phyloP scores from a whole-genome alignment of 1,140 invertebrate genomes.

The Daktulosphaira vitifoliae region DNA sequence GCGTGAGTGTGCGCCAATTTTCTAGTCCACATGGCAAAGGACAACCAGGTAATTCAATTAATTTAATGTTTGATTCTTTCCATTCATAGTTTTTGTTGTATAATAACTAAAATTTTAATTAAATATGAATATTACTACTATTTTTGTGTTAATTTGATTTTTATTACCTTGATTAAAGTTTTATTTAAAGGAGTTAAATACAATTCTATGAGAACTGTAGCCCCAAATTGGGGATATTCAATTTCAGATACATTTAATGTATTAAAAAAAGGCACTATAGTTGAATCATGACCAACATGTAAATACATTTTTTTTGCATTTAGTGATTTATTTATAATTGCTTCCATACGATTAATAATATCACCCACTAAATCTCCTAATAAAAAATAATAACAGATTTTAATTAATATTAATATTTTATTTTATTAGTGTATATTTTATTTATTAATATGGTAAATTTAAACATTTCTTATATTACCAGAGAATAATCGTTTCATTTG shows the following conservation, averaged over 20 bases:
- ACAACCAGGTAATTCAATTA: conserved; percentile 26
- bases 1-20: conserved; percentile 23
- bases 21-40: conserved; percentile 26
- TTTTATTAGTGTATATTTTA: background rate
- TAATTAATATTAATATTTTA: background rate
- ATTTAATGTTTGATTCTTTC: conserved; percentile 23
- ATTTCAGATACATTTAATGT: conserved; percentile 12
- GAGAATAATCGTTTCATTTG: conserved; percentile 29
- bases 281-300: conserved; percentile 6
- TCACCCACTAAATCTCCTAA: conserved; percentile 18
- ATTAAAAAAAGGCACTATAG: conserved; percentile 14
- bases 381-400: background rate
- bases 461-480: background rate
- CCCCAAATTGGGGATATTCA: conserved; percentile 1
- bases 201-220: conserved; percentile 17
- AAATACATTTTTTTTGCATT: conserved; percentile 27
- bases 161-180: conserved; percentile 17
- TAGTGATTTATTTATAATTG: conserved; percentile 3
- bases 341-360: conserved; percentile 4
- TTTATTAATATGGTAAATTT: background rate
- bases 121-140: background rate
- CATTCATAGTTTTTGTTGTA: conserved; percentile 29
- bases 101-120: conserved; percentile 14
- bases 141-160: too few relatives aligned
- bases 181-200: conserved; percentile 12